These are phyloP conservation scores for Malaclemys terrapin DNA, from an alignment of 2,113 vertebrate genomes.

Conservation along the genomic window DNA sequence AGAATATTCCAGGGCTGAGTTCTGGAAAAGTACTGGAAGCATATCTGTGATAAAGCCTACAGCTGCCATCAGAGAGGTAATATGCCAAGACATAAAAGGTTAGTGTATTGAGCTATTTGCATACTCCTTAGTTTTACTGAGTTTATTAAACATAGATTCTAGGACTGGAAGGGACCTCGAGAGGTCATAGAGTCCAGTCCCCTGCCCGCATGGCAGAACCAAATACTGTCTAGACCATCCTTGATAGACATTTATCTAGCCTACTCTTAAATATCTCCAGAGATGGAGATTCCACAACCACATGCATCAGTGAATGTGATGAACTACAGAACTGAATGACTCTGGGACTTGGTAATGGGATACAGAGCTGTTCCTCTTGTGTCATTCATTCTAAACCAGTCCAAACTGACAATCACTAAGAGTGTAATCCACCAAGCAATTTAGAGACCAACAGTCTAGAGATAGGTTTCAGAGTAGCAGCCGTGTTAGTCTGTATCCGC, in stretches of 20 bases:
- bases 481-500: too few relatives aligned
- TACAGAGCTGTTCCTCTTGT: not conserved
- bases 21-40: slow-evolving; percentile 60
- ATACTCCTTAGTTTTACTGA: slow-evolving; percentile 31
- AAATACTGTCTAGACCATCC: too few relatives aligned
- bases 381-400: not conserved
- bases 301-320: not conserved
- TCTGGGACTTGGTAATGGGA: not conserved
- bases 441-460: not conserved
- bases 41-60: slow-evolving; percentile 30
- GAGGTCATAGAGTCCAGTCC: too few relatives aligned
- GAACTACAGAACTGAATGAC: not conserved
- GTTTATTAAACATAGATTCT: slow-evolving; percentile 7
- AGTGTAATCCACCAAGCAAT: not conserved
- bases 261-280: too few relatives aligned
- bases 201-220: too few relatives aligned
- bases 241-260: too few relatives aligned
- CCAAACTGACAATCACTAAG: not conserved
- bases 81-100: slow-evolving; percentile 5
- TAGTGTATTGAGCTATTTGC: slow-evolving; percentile 46
- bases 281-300: too few relatives aligned
- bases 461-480: too few relatives aligned
- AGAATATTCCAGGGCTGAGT: slow-evolving; percentile 56
- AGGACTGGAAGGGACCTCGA: too few relatives aligned
- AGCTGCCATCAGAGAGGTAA: slow-evolving; percentile 56